These are phyloP conservation scores for Temnothorax rugatulus DNA, from an alignment of 2,888 invertebrate species.

Conservation along the genomic window DNA sequence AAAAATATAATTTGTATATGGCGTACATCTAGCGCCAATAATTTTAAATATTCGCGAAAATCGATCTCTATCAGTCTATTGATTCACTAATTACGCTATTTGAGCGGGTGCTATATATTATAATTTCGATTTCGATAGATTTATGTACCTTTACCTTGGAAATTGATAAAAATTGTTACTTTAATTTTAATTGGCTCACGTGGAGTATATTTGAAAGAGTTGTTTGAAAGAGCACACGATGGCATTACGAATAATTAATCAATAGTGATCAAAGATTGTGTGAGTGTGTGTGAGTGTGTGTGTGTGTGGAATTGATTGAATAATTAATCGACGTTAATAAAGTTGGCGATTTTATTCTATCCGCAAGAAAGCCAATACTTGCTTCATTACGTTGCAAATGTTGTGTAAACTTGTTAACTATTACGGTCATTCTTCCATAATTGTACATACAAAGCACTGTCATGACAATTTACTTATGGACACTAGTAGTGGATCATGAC, in stretches of 20 bases:
- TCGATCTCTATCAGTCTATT: conserved; percentile 18
- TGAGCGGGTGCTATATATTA: conserved; percentile 15
- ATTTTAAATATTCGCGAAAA: conserved; percentile 28
- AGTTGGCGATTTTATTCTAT: conserved; percentile 44
- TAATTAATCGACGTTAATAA: conserved; percentile 30
- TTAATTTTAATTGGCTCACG: conserved; percentile 12
- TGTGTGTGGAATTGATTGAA: conserved; percentile 18
- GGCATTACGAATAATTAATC: conserved; percentile 57
- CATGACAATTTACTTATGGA: conserved; percentile 81
- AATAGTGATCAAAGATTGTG: conserved; percentile 17
- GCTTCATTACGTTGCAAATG: conserved; percentile 66
- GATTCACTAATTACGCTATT: conserved; percentile 16
- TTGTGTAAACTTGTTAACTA: conserved; percentile 69
- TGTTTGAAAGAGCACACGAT: conserved; percentile 42
- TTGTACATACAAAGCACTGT: conserved; percentile 82
- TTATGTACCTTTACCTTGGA: conserved; percentile 11
- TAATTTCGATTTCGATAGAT: conserved; percentile 32
- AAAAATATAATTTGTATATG: conserved; percentile 52
- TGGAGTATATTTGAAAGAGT: conserved; percentile 1
- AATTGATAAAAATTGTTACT: conserved; percentile 37
- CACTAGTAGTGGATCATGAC: conserved; percentile 80
- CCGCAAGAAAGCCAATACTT: conserved; percentile 76
- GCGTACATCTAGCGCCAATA: neutral
- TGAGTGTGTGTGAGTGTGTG: neutral
- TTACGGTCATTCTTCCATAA: conserved; percentile 76